Percentiles rank a stretch among this genome's conserved stretches.
phyloP scores from a whole-genome alignment of 2,797 vertebrate species.

The Clamator glandarius region DNA sequence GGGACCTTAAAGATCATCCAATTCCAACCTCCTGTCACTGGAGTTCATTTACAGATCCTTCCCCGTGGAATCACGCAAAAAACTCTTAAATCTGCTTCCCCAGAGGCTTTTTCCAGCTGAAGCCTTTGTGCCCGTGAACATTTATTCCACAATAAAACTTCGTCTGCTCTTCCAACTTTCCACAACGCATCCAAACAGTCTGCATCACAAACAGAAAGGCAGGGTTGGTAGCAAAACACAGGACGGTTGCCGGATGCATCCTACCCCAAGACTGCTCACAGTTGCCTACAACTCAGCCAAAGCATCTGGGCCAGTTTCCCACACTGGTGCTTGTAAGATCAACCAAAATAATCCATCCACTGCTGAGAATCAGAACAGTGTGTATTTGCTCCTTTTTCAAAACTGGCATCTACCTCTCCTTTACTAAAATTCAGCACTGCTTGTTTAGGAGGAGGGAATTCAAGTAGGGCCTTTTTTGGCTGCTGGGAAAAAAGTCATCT shows the following conservation, averaged over 20 bases:
- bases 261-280: background rate
- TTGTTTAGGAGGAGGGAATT: background rate
- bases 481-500: background rate
- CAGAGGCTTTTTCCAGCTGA: slow-evolving; percentile 23
- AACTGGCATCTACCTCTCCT: background rate
- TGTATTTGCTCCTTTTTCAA: background rate
- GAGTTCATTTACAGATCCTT: background rate
- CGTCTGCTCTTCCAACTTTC: slow-evolving; percentile 21
- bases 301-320: slow-evolving; percentile 24
- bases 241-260: background rate
- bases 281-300: background rate
- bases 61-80: background rate
- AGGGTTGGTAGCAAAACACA: background rate
- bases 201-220: background rate
- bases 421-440: background rate
- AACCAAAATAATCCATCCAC: slow-evolving; percentile 14
- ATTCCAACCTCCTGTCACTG: no score
- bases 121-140: background rate
- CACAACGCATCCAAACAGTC: background rate
- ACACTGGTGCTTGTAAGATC: background rate
- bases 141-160: slow-evolving; percentile 48
- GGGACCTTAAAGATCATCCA: no score
- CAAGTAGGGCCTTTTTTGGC: background rate
- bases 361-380: slow-evolving; percentile 2
- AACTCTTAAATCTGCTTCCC: background rate